Evolutionary conservation across 2,888 invertebrate genomes (phyloP).

Genomic region (Acrobasis repandana): DNA sequence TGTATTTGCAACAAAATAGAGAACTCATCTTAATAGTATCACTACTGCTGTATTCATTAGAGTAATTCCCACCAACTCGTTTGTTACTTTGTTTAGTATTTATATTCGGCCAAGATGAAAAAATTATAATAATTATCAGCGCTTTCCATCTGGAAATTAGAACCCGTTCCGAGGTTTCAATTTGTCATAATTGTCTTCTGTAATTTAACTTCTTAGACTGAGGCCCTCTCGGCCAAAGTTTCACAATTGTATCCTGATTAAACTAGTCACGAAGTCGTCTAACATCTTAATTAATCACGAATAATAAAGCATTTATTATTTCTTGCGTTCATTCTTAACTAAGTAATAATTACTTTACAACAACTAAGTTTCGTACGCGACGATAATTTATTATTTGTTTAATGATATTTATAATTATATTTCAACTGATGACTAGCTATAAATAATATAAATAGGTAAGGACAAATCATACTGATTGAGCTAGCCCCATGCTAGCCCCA

Average conservation of each 20-base stretch:
- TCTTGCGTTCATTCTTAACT: not conserved
- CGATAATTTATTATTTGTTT: not conserved
- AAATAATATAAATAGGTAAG: too few relatives aligned
- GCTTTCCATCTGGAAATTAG: constrained; percentile 6
- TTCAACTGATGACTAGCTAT: too few relatives aligned
- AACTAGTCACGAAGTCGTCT: constrained; percentile 20
- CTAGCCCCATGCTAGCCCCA: too few relatives aligned
- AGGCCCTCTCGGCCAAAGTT: constrained; percentile 6
- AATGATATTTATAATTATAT: not conserved
- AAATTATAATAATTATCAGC: constrained; percentile 16
- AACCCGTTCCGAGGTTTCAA: constrained; percentile 13
- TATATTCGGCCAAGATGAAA: constrained; percentile 4
- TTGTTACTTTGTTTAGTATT: constrained; percentile 23
- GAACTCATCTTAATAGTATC: too few relatives aligned
- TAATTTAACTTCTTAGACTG: constrained; percentile 15
- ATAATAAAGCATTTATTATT: constrained; percentile 17
- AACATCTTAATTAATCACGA: constrained; percentile 18
- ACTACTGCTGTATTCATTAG: too few relatives aligned
- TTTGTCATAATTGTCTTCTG: constrained; percentile 19
- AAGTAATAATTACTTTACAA: constrained; percentile 15
- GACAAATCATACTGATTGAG: too few relatives aligned
- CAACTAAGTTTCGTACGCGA: not conserved
- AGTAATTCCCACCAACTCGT: constrained; percentile 25
- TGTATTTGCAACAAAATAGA: too few relatives aligned
- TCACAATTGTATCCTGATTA: constrained; percentile 14